A percentile compares a stretch with the other conserved stretches of the same genome.
Conservation (phyloP, 2,113 vertebrate genomes). For the Misgurnus mizolepis region DNA sequence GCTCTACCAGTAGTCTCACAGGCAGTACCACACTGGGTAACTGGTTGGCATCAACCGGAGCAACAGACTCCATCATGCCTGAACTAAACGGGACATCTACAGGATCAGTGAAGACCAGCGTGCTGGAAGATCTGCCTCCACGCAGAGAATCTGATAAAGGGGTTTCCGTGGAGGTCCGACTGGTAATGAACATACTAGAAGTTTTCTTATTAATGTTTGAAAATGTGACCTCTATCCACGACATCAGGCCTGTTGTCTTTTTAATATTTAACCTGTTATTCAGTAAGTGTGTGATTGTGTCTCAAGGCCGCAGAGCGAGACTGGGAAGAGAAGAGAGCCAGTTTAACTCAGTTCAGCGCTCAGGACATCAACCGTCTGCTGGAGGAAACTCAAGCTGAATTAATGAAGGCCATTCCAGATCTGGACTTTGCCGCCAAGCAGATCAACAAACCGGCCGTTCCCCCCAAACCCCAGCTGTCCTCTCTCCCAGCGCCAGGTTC, state of each 20-base stretch:
- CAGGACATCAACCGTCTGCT: slow-evolving; percentile 96
- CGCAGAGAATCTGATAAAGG: slow-evolving; percentile 86
- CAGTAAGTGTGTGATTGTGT: not conserved
- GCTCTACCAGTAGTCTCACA: slow-evolving; percentile 23
- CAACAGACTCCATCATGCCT: slow-evolving; percentile 57
- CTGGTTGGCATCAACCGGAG: slow-evolving; percentile 65
- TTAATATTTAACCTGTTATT: too few species aligned
- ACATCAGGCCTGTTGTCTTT: too few species aligned
- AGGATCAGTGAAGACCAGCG: slow-evolving; percentile 71
- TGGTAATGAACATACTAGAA: slow-evolving; percentile 64
- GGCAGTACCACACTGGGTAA: slow-evolving; percentile 63
- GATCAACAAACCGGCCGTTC: slow-evolving; percentile 73
- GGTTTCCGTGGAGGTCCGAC: slow-evolving; percentile 87
- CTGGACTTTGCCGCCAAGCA: slow-evolving; percentile 92
- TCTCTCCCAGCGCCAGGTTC: slow-evolving; percentile 64
- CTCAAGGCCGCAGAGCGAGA: slow-evolving; percentile 90
- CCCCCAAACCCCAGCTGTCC: slow-evolving; percentile 72
- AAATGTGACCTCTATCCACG: not conserved
- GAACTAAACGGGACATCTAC: slow-evolving; percentile 74
- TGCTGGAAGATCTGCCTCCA: slow-evolving; percentile 77
- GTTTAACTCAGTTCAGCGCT: slow-evolving; percentile 93
- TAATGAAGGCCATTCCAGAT: slow-evolving; percentile 98
- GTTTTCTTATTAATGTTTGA: slow-evolving; percentile 5
- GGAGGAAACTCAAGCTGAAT: slow-evolving; percentile 94
- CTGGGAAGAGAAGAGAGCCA: slow-evolving; percentile 97